phyloP scores from a whole-genome alignment of 2,888 invertebrate genomes.

The Drosophila paramelanica region DNA sequence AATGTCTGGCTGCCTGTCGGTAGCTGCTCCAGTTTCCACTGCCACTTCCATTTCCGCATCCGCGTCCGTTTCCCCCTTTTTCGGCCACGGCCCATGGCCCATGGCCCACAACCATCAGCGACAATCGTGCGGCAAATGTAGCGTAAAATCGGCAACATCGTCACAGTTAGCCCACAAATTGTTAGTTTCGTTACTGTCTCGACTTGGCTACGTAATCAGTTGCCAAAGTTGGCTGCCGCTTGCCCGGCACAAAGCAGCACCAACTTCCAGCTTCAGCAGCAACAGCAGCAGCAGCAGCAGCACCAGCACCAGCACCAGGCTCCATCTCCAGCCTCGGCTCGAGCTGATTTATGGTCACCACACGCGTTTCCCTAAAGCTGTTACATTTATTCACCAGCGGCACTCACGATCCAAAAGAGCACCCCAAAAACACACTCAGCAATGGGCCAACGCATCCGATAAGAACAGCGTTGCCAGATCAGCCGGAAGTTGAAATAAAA shows the following conservation, averaged over 20 bases:
- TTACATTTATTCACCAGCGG: conserved; percentile 44
- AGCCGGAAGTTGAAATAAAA: conserved; percentile 9
- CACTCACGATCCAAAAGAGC: conserved; percentile 13
- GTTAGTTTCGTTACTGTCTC: conserved; percentile 68
- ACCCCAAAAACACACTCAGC: neutral
- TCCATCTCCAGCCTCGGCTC: conserved; percentile 4
- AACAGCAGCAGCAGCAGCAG: neutral
- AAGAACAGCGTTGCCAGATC: conserved; percentile 17
- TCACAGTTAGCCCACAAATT: conserved; percentile 65
- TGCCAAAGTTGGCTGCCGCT: conserved; percentile 38
- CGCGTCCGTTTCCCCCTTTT: neutral
- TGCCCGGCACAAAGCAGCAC: conserved; percentile 2
- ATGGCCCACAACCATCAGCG: conserved; percentile 35
- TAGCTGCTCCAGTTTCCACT: conserved; percentile 45
- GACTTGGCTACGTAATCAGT: conserved; percentile 60
- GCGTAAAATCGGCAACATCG: conserved; percentile 73
- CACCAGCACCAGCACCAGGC: neutral
- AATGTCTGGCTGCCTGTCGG: conserved; percentile 48
- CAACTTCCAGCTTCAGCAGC: neutral
- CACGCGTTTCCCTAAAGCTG: conserved; percentile 48
- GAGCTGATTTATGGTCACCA: conserved; percentile 62
- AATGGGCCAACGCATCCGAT: neutral
- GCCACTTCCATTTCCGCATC: conserved; percentile 28
- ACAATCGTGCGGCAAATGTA: conserved; percentile 75
- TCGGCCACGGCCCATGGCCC: neutral